Base-by-base conservation (phyloP, 2,797 vertebrate species). In the Acanthurus lineatus region DNA sequence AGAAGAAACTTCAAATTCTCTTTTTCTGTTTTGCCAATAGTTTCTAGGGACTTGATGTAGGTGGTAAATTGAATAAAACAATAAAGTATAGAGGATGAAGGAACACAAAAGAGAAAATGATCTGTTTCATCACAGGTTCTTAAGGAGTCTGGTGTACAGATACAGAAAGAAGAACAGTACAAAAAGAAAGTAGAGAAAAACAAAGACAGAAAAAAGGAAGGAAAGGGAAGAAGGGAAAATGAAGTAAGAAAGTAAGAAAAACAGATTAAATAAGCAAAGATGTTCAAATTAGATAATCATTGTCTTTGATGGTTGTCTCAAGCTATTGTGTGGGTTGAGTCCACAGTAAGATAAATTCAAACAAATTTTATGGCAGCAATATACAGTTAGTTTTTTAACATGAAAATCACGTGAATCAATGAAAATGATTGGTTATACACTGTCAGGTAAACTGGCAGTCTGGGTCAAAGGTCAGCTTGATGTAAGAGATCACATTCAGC, bases 391-490 rank as follows among this genome's bases (percentile, higher is more conserved):
- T 42, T 42, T 42, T 42, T 42, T 42, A 9, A 42, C 40, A 42
- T n/a, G n/a, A n/a, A n/a, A n/a, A n/a, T n/a, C n/a, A n/a, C 9
- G 10, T 42, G 7, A 9, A 73, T 17, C 25, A 6, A 20, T 48
- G 25, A 25, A 6, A 45, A 8, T 9, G 6, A 16, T 4, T 51
- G 25, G 22, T 14, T 58, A 44, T n/a, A 19, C 56, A 56, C 19
- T 56, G 20, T 59, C 40, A 48, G 10, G 12, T 12, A 51, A 67
- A 63, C 22, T 62, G 20, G 40, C 12, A 61, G 48, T 60, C 6
- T 52, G 19, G 44, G 45, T 66, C 42, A 77, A 62, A 79, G 25
- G 17, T 69, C 19, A 54, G 10, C 35, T 64, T 58, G 35, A 79
- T 44, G 15, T 40, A 25, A 58, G 20, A 42, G 69, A 51, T 79